Base-by-base conservation (phyloP, 2,888 invertebrate species). In the Odontomyia ornata region DNA sequence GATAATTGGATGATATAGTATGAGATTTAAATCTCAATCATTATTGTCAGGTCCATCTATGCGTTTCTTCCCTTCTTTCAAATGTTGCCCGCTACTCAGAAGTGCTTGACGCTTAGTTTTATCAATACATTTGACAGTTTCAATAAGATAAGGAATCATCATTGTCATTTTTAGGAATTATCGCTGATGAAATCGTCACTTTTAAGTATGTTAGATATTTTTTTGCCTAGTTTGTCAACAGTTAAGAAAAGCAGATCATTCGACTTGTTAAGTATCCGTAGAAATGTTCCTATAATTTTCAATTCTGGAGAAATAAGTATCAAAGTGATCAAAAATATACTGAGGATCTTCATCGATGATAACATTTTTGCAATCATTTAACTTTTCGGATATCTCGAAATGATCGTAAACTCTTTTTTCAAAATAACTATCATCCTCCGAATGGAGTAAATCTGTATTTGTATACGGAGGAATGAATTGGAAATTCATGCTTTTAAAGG, bases 91-190 rank as follows among this genome's bases (percentile, higher is more conserved):
- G n/a, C n/a, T n/a, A n/a, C n/a, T n/a, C n/a, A n/a, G n/a, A n/a
- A n/a, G n/a, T n/a, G n/a, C n/a, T n/a, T 80, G 80, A 1, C 80
- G 80, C 0, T 83, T 82, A 7, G 81, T 79, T 0, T 79, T 77
- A 79, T 92, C 91, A 80, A 90, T 88, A 64, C 88, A 84, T 76
- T 89, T 88, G 23, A 90, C 87, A 15, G 88, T 88, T 81, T 90
- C 91, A 57, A 91, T 90, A 77, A 95, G 85, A 84, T 93, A 96
- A 80, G 92, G 86, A 1, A 90, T 86, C 95, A 95, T 95, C 88
- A 95, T 95, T 0, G 93, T 87, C 71, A 92, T 88, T 83, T 93
- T 95, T 7, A 92, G 84, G 81, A 90, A n/a, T 80, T 81, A 2
- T 79, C 62, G 11, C 75, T 73, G 0, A 81, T 77, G 0, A 81